phyloP scores from a whole-genome alignment of 1,140 invertebrate species.

The Hermetia illucens region DNA sequence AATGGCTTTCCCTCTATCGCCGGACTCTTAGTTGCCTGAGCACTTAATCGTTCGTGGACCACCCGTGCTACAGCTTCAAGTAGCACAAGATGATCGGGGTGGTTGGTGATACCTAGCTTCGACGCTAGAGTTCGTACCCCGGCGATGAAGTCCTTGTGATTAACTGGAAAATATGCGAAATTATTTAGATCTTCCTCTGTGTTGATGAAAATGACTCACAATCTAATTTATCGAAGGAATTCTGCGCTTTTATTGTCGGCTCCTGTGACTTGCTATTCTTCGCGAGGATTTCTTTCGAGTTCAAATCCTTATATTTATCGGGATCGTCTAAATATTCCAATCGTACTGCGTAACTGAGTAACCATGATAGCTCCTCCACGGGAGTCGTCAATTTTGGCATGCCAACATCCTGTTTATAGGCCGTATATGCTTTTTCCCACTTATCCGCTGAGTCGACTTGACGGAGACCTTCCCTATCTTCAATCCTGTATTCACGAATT shows the following conservation, averaged over 20 bases:
- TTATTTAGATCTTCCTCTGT: not conserved
- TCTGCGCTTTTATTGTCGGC: conserved; percentile 56
- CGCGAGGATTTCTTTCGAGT: conserved; percentile 37
- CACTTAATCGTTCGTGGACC: conserved; percentile 48
- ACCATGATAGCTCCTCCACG: conserved; percentile 66
- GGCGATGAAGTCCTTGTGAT: conserved; percentile 64
- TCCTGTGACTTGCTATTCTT: conserved; percentile 36
- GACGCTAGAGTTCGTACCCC: conserved; percentile 65
- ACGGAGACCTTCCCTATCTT: conserved; percentile 58
- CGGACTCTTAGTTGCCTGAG: conserved; percentile 48
- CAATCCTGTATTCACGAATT: conserved; percentile 76
- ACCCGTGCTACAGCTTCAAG: conserved; percentile 59
- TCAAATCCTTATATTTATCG: conserved; percentile 53
- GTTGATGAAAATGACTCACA: conserved; percentile 46
- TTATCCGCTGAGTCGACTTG: conserved; percentile 33
- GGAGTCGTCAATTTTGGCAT: conserved; percentile 39
- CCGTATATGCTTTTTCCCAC: conserved; percentile 59
- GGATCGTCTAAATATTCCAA: conserved; percentile 69
- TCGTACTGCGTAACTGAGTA: conserved; percentile 68
- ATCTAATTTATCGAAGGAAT: conserved; percentile 71
- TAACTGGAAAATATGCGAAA: conserved; percentile 42
- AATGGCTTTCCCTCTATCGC: conserved; percentile 50
- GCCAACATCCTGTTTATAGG: conserved; percentile 62
- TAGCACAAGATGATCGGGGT: conserved; percentile 67
- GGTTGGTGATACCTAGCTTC: conserved; percentile 61